Conservation (phyloP, 37 sponge, comb jelly and placozoan genomes). For the Halisarca cf. caerulea region DNA sequence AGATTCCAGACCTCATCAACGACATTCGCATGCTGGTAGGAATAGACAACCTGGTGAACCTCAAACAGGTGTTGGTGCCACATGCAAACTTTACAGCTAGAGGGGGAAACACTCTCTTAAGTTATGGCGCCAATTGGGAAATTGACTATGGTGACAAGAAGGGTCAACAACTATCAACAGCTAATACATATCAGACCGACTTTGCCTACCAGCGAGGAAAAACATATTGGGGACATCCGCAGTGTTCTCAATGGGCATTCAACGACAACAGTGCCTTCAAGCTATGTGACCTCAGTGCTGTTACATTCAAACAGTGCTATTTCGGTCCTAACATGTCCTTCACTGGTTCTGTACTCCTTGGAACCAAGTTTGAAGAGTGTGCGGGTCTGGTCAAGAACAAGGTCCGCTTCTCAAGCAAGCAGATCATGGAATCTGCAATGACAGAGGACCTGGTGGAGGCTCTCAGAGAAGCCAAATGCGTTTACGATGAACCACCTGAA, state of each 20-base stretch:
- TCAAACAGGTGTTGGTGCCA: background rate
- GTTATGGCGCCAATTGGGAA: background rate
- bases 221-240: too few relatives aligned
- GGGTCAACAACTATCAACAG: background rate
- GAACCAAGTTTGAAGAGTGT: conserved; percentile 17
- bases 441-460: background rate
- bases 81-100: background rate
- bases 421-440: conserved; percentile 8
- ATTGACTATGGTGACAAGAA: background rate
- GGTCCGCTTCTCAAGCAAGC: conserved; percentile 49
- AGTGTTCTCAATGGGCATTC: too few relatives aligned
- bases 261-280: background rate
- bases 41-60: background rate
- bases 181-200: background rate
- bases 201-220: background rate
- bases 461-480: conserved; percentile 7
- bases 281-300: conserved; percentile 10
- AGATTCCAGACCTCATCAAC: conserved; percentile 19
- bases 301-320: conserved; percentile 4
- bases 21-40: background rate
- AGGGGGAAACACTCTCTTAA: too few relatives aligned
- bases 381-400: conserved; percentile 40
- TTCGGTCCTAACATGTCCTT: background rate
- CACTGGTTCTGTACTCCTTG: conserved; percentile 5
- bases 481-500: background rate